These are phyloP conservation scores for Meloidogyne exigua DNA, from an alignment of 1,140 invertebrate genomes.

Conservation along the genomic window DNA sequence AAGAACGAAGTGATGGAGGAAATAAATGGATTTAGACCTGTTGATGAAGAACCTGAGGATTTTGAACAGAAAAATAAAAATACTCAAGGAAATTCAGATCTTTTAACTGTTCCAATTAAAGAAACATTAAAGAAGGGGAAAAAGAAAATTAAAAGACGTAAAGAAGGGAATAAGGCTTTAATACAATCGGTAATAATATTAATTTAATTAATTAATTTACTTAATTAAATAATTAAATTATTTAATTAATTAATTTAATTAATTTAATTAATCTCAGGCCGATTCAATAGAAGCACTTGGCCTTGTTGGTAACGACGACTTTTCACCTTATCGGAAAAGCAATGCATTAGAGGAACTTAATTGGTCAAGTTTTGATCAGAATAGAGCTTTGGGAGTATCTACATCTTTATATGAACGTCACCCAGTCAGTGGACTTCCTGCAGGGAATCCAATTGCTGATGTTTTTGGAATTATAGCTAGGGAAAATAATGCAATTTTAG, in stretches of 20 bases:
- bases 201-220: too few relatives aligned
- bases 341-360: neutral
- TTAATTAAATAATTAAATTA: neutral
- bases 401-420: constrained; percentile 78
- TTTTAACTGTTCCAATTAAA: neutral
- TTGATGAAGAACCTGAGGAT: neutral
- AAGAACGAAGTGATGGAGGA: neutral
- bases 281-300: neutral
- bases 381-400: constrained; percentile 71
- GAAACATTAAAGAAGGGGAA: neutral
- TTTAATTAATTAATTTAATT: neutral
- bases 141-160: neutral
- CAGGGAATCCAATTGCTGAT: constrained; percentile 83
- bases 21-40: neutral
- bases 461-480: constrained; percentile 80
- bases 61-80: neutral
- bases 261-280: neutral
- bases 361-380: constrained; percentile 58
- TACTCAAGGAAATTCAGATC: neutral
- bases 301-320: neutral
- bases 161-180: neutral
- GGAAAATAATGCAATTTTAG: constrained; percentile 77
- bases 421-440: constrained; percentile 74
- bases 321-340: neutral
- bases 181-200: neutral